These are phyloP conservation scores for Asobara japonica DNA, from an alignment of 1,140 invertebrate genomes.

Conservation along the genomic window DNA sequence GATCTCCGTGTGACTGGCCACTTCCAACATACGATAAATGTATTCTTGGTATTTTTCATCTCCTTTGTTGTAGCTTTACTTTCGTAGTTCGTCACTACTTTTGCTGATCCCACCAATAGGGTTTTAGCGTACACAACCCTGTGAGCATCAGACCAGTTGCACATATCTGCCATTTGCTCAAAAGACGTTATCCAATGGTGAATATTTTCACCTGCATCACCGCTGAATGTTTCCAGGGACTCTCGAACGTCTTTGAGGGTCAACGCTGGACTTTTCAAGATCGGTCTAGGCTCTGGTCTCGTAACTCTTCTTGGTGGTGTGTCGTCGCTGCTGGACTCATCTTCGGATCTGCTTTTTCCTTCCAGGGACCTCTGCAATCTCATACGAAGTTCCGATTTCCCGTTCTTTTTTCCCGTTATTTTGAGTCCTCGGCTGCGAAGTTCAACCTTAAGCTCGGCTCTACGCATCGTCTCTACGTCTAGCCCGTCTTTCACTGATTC, in stretches of 20 bases:
- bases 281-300: background rate
- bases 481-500: background rate
- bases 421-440: background rate
- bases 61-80: slow-evolving; percentile 20
- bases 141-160: slow-evolving; percentile 40
- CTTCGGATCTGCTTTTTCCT: background rate
- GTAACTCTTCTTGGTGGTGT: background rate
- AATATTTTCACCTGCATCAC: slow-evolving; percentile 33
- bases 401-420: background rate
- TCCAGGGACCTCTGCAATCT: background rate
- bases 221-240: slow-evolving; percentile 36
- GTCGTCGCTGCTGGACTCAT: background rate
- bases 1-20: slow-evolving; percentile 39
- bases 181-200: slow-evolving; percentile 41
- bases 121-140: slow-evolving; percentile 41
- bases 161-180: slow-evolving; percentile 39
- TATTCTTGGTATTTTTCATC: slow-evolving; percentile 41
- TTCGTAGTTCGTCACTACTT: slow-evolving; percentile 41
- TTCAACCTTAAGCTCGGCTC: background rate
- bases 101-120: slow-evolving; percentile 40
- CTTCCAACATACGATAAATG: slow-evolving; percentile 41
- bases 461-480: background rate
- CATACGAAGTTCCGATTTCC: background rate
- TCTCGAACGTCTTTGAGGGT: slow-evolving; percentile 40
- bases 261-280: slow-evolving; percentile 13